A percentile compares a stretch with the other conserved stretches of the same genome.
Evolutionary conservation across 2,797 vertebrate genomes (phyloP).

Genomic region (Cuniculus paca): DNA sequence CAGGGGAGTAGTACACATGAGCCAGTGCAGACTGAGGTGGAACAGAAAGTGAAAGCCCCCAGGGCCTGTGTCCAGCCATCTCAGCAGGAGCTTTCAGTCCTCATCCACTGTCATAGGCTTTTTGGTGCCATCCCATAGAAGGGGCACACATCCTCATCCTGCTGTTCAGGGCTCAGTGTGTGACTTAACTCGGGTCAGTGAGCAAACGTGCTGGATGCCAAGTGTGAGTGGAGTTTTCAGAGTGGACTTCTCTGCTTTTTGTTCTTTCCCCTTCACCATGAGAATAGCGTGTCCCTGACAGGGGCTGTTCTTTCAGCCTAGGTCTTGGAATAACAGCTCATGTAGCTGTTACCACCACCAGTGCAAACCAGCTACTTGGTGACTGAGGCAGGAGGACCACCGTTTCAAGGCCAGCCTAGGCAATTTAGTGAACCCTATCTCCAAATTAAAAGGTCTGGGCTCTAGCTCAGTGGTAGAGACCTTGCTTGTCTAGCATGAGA

Average conservation of each 20-base stretch:
- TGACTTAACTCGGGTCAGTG: neutral
- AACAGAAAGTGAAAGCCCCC: neutral
- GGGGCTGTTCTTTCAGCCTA: constrained; percentile 35
- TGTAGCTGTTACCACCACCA: neutral
- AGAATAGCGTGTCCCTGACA: neutral
- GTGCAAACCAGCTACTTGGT: neutral
- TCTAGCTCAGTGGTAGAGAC: neutral
- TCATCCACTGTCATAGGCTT: neutral
- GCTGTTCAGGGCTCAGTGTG: neutral
- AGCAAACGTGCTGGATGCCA: neutral
- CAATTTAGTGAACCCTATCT: neutral
- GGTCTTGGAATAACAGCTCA: neutral
- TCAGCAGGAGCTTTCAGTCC: neutral
- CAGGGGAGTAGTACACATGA: neutral
- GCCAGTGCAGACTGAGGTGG: neutral
- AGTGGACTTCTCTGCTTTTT: neutral
- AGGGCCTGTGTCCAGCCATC: neutral
- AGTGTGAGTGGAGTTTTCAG: constrained; percentile 24
- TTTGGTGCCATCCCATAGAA: neutral
- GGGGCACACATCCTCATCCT: neutral
- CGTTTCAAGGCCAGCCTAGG: neutral
- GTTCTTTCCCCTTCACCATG: neutral
- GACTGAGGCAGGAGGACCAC: neutral
- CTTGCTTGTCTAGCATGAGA: neutral
- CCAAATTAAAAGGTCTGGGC: neutral